Base-by-base conservation (phyloP, 2,888 invertebrate species). In the Leptinotarsa haldemani region DNA sequence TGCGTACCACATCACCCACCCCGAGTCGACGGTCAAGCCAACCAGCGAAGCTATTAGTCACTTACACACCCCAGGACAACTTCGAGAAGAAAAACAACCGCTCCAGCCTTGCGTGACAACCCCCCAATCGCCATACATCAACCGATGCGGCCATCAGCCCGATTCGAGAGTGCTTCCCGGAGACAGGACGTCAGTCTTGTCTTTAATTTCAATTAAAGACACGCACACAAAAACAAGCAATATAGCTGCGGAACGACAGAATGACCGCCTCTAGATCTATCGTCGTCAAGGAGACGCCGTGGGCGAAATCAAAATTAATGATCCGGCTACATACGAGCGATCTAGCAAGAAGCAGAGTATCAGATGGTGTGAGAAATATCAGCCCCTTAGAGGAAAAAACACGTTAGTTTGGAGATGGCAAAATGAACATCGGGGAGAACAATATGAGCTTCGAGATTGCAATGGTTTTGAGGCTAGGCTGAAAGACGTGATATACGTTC, bases 221-320 rank as follows among this genome's bases (percentile, higher is more conserved):
- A 25, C 18, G 52, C n/a, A 63, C 61, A 61, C 61, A 61, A 65
- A 68, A 69, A 65, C 40, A 68, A 53, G 20, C 52, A 46, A 66
- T 67, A 78, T 82, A 79, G 61, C 18, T n/a, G n/a, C 16, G 20
- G 9, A 56, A 40, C 12, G 40, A 40, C 12, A 40, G 40, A 58
- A 58, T 12, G 61, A 61, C 61, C 40, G 61, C 61, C 40, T 30
- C 40, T 30, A 61, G 61, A 61, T 61, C 30, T 16, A 61, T 61
- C 3, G 61, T 5, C 61, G 30, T 25, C 16, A 13, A 61, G 40
- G 61, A 15, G 61, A 61, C 61, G 9, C 20, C 3, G 61, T 61
- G 61, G 61, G 61, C 18, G 61, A 61, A 61, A 61, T 61, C n/a
- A 61, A 61, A 61, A 61, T 61, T 30, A n/a, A 40, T 25, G 61